Evolutionary conservation across 2,888 invertebrate genomes (phyloP), one percentile per base, ranked within the genome.

Genomic region (Podabrus alpinus): DNA sequence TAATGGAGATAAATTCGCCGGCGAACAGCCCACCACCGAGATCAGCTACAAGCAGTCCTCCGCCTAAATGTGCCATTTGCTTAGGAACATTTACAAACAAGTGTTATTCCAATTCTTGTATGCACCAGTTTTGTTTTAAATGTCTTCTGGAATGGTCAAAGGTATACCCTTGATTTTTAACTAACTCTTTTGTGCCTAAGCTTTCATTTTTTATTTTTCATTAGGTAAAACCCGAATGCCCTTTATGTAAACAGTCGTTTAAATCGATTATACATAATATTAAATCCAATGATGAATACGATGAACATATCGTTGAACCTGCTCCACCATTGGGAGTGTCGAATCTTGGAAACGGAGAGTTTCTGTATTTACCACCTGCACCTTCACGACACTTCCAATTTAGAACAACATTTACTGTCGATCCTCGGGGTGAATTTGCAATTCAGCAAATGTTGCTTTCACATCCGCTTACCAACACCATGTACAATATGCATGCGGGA

Each of bases 71-170:
- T 90, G 94, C 97, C 67, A 98, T 98, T 85, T 98, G 98, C 84
- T 90, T 98, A 74, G 95, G 95, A 17, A 92, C 92, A 79, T 92
- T 96, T 83, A 91, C 92, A 73, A 96, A 97, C 85, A 96, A 95
- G 85, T 97, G 96, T 24, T 96, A 95, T 86, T 96, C 97, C 0
- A 95, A 98, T 86, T 94, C 94, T 68, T 98, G 98, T 86, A 91
- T 95, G 86, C 98, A 98, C 87, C 94, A 95, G 85, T 98, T 98
- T 86, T 98, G 98, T 86, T 98, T 97, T 85, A 93, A 93, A 79
- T 98, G 98, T 85, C 89, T 98, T 25, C 88, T 96, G 76, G 95
- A 96, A 84, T 98, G 98, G 98, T 97, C 97, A 72, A 97, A 95
- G 90, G 94, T 93, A 85, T 82, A 83, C 81, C 16, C 60, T 3